Percentiles rank a stretch among this genome's conserved stretches.
These are phyloP conservation scores for Masnerella sp. DNA, from an alignment of 2,888 invertebrate species.

Conservation along the genomic window DNA sequence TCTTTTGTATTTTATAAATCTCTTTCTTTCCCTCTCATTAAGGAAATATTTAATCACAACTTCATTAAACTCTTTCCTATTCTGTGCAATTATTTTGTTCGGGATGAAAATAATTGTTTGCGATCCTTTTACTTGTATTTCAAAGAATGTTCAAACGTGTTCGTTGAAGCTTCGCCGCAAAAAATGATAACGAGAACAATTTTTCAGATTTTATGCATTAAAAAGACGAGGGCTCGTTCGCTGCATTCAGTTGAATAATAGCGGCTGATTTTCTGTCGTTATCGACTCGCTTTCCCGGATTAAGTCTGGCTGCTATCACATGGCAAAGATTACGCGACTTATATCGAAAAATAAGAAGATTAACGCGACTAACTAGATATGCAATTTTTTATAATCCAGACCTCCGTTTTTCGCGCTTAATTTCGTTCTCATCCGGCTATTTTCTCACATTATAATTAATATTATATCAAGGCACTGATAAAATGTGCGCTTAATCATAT, in stretches of 20 bases:
- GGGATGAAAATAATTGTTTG: constrained; percentile 7
- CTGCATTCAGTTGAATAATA: constrained; percentile 3
- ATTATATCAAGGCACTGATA: too few species aligned
- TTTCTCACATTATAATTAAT: too few species aligned
- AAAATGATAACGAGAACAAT: not conserved
- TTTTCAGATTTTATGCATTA: not conserved
- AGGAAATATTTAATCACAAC: too few species aligned
- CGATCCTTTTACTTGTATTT: constrained; percentile 1
- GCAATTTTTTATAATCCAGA: constrained; percentile 4
- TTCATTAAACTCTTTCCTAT: not conserved
- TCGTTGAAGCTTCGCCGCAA: constrained; percentile 1
- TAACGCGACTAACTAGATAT: constrained; percentile 7
- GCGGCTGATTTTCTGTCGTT: not conserved
- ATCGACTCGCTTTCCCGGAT: constrained; percentile 16
- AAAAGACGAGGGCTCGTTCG: not conserved
- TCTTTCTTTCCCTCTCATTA: too few species aligned
- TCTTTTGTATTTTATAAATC: too few species aligned
- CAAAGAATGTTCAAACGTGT: constrained; percentile 1
- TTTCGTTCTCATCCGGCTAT: too few species aligned
- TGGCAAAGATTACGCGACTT: constrained; percentile 17
- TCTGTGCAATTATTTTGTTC: not conserved
- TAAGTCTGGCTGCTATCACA: constrained; percentile 1
- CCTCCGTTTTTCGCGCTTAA: not conserved
- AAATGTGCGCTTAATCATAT: too few species aligned
- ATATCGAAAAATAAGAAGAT: constrained; percentile 22